These are phyloP conservation scores for Macrosteles quadrilineatus DNA, from an alignment of 1,140 invertebrate species.

Conservation along the genomic window DNA sequence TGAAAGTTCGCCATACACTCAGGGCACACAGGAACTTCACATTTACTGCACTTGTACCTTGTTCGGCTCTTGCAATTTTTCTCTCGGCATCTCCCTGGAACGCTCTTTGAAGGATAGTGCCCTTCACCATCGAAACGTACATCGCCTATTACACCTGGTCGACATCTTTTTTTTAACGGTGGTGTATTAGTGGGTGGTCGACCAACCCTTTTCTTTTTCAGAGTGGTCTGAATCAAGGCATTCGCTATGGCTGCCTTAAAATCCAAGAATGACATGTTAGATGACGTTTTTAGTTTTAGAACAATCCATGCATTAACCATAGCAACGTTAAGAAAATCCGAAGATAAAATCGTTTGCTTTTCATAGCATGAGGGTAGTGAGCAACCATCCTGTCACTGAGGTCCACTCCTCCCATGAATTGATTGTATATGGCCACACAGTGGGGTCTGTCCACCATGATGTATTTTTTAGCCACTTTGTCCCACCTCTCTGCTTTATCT, in stretches of 20 bases:
- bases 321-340: slow-evolving; percentile 41
- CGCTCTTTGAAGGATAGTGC: slow-evolving; percentile 30
- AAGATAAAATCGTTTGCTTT: slow-evolving; percentile 40
- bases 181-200: slow-evolving; percentile 10
- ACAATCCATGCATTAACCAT: slow-evolving; percentile 42
- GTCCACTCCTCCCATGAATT: slow-evolving; percentile 43
- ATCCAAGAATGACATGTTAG: slow-evolving; percentile 26
- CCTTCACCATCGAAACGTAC: slow-evolving; percentile 22
- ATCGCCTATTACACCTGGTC: background rate
- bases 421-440: slow-evolving; percentile 29
- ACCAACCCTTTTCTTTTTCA: slow-evolving; percentile 1
- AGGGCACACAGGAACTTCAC: slow-evolving; percentile 35
- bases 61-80: slow-evolving; percentile 29
- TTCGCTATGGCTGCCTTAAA: slow-evolving; percentile 30
- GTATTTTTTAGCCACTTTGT: slow-evolving; percentile 37
- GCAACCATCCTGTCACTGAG: slow-evolving; percentile 41
- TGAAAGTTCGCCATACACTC: slow-evolving; percentile 34
- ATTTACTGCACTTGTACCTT: slow-evolving; percentile 30
- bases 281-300: slow-evolving; percentile 29
- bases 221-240: slow-evolving; percentile 11
- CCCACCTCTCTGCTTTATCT: slow-evolving; percentile 35
- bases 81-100: slow-evolving; percentile 27
- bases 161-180: background rate
- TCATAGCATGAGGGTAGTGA: slow-evolving; percentile 38
- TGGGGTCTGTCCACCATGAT: slow-evolving; percentile 39